Conservation (phyloP, 2,113 vertebrate species). For the Papio anubis region DNA sequence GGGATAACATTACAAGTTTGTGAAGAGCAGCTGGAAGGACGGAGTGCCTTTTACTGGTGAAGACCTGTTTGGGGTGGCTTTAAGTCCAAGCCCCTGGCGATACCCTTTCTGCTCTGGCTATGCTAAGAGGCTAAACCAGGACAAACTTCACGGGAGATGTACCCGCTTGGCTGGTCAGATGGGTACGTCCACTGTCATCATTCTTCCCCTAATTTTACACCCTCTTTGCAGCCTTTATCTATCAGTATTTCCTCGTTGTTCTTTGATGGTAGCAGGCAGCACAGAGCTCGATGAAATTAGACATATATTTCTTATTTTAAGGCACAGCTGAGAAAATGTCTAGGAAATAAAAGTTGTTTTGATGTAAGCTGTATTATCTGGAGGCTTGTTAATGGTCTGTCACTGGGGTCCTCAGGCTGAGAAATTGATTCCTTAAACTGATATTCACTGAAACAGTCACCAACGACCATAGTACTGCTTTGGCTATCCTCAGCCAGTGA, state of each 20-base stretch:
- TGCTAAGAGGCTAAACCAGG: not conserved
- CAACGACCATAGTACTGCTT: not conserved
- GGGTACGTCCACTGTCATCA: not conserved
- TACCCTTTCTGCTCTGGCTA: not conserved
- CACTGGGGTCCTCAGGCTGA: not conserved
- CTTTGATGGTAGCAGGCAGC: not conserved
- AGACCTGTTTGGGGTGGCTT: not conserved
- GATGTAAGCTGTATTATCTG: not conserved
- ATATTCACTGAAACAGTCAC: not conserved
- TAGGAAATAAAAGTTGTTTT: slow-evolving; percentile 41
- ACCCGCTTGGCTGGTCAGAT: not conserved
- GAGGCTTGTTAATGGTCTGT: not conserved
- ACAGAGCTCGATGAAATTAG: slow-evolving; percentile 26
- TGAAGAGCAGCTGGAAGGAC: not conserved
- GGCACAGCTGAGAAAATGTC: slow-evolving; percentile 47
- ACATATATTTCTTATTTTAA: slow-evolving; percentile 62
- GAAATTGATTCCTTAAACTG: not conserved
- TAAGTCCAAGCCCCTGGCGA: not conserved
- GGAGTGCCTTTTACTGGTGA: not conserved
- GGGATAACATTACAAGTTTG: not conserved
- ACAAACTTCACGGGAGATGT: rapidly evolving
- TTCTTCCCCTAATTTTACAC: not conserved
- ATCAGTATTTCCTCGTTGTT: not conserved
- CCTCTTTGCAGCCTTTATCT: not conserved
- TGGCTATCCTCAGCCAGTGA: not conserved